Evolutionary conservation across 2,888 invertebrate genomes (phyloP).

Genomic region (Tupiocoris notatus): DNA sequence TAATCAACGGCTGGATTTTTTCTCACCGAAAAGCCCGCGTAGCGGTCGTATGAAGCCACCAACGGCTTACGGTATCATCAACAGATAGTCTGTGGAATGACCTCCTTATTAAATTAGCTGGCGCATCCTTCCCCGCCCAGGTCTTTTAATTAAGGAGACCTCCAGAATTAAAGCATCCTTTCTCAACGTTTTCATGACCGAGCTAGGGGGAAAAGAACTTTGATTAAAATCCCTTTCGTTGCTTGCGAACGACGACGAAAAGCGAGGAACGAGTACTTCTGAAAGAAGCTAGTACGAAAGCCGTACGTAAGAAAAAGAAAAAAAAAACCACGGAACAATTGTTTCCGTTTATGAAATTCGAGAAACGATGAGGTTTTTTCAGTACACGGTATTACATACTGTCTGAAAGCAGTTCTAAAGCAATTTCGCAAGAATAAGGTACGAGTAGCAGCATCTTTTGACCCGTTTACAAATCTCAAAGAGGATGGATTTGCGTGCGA

Average conservation of each 20-base stretch:
- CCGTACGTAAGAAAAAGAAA: not conserved
- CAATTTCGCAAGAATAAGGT: no score
- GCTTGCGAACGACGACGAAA: not conserved
- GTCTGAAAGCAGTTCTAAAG: no score
- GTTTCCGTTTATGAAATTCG: not conserved
- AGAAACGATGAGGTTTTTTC: not conserved
- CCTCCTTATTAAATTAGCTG: constrained; percentile 19
- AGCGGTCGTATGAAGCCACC: not conserved
- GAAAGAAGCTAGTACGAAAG: not conserved
- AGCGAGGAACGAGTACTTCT: not conserved
- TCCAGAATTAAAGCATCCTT: not conserved
- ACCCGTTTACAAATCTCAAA: no score
- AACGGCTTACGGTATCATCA: no score
- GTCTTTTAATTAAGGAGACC: constrained; percentile 29
- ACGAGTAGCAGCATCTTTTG: no score
- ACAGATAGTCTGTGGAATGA: not conserved
- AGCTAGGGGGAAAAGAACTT: constrained; percentile 11
- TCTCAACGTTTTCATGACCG: no score
- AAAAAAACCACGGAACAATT: not conserved
- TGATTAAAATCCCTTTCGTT: constrained; percentile 12
- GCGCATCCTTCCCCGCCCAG: not conserved
- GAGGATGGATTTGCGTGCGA: no score
- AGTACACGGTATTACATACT: not conserved
- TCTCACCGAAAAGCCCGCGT: not conserved
- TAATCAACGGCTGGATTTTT: not conserved